These are phyloP conservation scores for Luperina testacea DNA, from an alignment of 2,888 invertebrate genomes.

Conservation along the genomic window DNA sequence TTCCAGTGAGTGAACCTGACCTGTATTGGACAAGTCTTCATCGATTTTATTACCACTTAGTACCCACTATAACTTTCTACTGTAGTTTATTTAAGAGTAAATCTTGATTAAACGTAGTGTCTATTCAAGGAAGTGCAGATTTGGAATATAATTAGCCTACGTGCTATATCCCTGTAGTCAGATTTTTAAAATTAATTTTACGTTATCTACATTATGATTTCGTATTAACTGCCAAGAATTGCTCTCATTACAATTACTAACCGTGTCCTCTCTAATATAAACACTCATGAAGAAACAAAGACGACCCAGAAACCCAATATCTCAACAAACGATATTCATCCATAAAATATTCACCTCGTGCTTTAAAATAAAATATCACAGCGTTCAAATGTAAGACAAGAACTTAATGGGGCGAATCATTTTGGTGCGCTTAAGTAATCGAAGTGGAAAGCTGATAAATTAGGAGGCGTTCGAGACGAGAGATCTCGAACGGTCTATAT, in stretches of 20 bases:
- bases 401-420: constrained; percentile 86
- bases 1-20: constrained; percentile 45
- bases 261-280: constrained; percentile 1
- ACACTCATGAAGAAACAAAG: constrained; percentile 11
- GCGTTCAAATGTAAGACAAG: constrained; percentile 77
- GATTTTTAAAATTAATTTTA: neutral
- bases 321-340: constrained; percentile 45
- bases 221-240: neutral
- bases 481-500: constrained; percentile 71
- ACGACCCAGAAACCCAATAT: constrained; percentile 14
- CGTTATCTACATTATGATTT: neutral
- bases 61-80: constrained; percentile 8
- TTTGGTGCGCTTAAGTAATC: constrained; percentile 82
- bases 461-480: constrained; percentile 69
- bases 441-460: constrained; percentile 86
- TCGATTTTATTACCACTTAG: constrained; percentile 42
- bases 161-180: neutral
- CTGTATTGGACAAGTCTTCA: constrained; percentile 34
- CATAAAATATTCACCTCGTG: constrained; percentile 62
- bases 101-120: constrained; percentile 9
- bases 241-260: constrained; percentile 9
- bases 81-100: constrained; percentile 13
- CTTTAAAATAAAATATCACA: constrained; percentile 72
- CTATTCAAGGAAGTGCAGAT: neutral
- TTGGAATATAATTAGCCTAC: neutral